Conservation (phyloP, 64 coral and sea anemone genomes). For the Pocillopora damicornis region DNA sequence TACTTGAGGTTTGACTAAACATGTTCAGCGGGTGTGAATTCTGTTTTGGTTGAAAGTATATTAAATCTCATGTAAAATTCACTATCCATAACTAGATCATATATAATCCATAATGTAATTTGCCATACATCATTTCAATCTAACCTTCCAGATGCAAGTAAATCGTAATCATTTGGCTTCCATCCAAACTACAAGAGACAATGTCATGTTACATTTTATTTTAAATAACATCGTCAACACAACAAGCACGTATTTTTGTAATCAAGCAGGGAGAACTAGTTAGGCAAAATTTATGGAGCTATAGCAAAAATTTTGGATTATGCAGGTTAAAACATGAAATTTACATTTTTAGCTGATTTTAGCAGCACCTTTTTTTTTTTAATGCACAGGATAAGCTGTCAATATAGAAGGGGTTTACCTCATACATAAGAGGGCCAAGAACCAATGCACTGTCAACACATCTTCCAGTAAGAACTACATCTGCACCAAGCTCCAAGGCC, state of each 20-base stretch:
- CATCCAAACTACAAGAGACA: slow-evolving; percentile 69
- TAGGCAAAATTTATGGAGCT: too few relatives aligned
- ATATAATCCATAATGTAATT: neutral
- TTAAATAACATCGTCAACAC: too few relatives aligned
- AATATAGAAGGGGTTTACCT: slow-evolving; percentile 32
- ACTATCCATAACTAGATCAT: neutral
- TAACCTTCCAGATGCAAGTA: slow-evolving; percentile 94
- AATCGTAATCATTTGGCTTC: slow-evolving; percentile 86
- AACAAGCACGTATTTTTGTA: too few relatives aligned
- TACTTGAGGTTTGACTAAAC: too few relatives aligned
- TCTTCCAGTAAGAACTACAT: slow-evolving; percentile 92
- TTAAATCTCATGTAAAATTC: too few relatives aligned
- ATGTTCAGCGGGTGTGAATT: too few relatives aligned
- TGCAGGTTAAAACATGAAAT: too few relatives aligned
- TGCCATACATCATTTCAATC: neutral
- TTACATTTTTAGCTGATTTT: too few relatives aligned
- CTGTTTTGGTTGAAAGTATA: too few relatives aligned
- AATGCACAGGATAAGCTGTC: neutral
- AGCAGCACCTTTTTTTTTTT: neutral
- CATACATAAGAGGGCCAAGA: slow-evolving; percentile 87
- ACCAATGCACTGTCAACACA: slow-evolving; percentile 93
- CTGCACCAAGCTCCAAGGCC: slow-evolving; percentile 82
- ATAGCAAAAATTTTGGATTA: too few relatives aligned
- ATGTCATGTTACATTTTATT: too few relatives aligned
- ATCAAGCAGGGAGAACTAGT: too few relatives aligned